Evolutionary conservation across 2,113 vertebrate genomes (phyloP).

Genomic region (Pseudorectes ferrugineus): DNA sequence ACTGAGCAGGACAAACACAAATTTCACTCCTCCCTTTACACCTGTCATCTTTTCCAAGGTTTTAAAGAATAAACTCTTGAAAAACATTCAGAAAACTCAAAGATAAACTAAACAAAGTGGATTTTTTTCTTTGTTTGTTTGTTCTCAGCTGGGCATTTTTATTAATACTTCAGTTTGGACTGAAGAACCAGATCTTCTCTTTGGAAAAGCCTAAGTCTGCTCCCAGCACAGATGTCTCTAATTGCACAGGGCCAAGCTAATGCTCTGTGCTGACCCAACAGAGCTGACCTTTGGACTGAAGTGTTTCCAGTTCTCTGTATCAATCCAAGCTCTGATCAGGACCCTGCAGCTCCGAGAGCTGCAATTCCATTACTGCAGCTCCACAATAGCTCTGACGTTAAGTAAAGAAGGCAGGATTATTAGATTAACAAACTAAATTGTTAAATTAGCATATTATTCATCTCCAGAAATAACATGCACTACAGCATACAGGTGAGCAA

Average conservation of each 20-base stretch:
- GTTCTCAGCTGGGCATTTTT: background rate
- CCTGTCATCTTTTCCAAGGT: background rate
- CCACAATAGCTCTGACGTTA: background rate
- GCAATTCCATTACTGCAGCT: constrained; percentile 35
- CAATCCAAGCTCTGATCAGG: background rate
- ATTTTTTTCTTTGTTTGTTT: background rate
- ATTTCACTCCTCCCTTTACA: background rate
- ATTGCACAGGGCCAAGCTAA: background rate
- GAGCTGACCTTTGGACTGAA: background rate
- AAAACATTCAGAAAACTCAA: background rate
- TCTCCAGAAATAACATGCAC: background rate
- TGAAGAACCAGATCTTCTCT: background rate
- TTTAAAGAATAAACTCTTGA: background rate
- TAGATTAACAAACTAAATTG: constrained; percentile 22
- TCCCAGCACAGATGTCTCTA: background rate
- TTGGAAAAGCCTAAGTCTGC: background rate
- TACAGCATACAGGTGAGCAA: background rate
- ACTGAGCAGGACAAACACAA: background rate
- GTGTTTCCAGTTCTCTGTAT: background rate
- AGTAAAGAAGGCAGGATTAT: constrained; percentile 24
- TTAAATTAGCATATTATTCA: constrained; percentile 33
- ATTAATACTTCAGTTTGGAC: background rate
- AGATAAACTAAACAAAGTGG: background rate
- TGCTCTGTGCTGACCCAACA: background rate
- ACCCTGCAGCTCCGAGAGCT: background rate